Percentiles rank a stretch among this genome's conserved stretches.
Evolutionary conservation across 2,888 invertebrate species (phyloP).

Genomic region (Ametastegia equiseti): DNA sequence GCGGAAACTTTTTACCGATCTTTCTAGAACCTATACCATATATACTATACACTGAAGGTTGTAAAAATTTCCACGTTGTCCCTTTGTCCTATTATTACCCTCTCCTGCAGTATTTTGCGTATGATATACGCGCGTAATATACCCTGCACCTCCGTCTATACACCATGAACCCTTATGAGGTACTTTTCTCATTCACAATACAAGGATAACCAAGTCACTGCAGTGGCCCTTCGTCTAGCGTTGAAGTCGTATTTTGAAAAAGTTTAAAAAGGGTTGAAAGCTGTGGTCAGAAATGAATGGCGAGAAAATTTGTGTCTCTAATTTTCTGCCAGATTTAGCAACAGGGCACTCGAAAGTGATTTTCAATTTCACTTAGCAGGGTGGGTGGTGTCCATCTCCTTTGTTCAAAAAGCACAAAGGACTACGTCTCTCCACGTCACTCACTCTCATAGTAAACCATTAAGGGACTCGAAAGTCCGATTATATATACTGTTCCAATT

Average conservation of each 20-base stretch:
- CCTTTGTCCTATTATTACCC: conserved; percentile 49
- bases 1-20: conserved; percentile 57
- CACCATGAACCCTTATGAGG: background rate
- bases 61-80: conserved; percentile 63
- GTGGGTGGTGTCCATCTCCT: background rate
- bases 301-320: background rate
- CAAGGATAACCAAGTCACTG: background rate
- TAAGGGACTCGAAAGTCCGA: conserved; percentile 25
- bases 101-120: conserved; percentile 24
- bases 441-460: conserved; percentile 30
- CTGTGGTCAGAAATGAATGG: background rate
- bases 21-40: background rate
- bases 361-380: conserved; percentile 9
- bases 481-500: conserved; percentile 44
- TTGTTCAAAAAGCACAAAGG: conserved; percentile 21
- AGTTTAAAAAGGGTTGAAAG: background rate
- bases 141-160: background rate
- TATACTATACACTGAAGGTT: conserved; percentile 50
- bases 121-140: conserved; percentile 9
- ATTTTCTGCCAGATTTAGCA: background rate
- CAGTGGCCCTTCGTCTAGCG: background rate
- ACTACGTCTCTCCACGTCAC: background rate
- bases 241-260: background rate
- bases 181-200: background rate
- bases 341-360: background rate